Percentiles rank a stretch among this genome's conserved stretches.
Evolutionary conservation across 2,888 invertebrate genomes (phyloP).

Genomic region (Podabrus alpinus): DNA sequence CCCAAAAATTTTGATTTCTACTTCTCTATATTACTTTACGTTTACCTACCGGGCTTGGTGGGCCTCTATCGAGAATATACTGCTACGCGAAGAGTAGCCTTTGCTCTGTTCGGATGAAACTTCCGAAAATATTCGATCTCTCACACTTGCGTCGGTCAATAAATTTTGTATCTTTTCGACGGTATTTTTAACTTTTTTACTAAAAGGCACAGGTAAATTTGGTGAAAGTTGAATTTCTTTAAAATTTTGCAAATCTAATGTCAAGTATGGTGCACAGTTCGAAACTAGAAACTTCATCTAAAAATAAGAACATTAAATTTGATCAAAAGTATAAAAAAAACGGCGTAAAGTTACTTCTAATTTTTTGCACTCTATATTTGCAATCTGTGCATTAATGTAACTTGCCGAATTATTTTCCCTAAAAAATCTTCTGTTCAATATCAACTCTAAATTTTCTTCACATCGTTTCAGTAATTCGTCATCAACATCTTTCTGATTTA

Average conservation of each 20-base stretch:
- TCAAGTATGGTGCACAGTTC: conserved; percentile 63
- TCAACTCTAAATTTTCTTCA: conserved; percentile 33
- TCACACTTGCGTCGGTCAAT: conserved; percentile 43
- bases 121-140: conserved; percentile 47
- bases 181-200: conserved; percentile 40
- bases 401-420: conserved; percentile 57
- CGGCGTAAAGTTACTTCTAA: conserved; percentile 48
- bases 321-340: too few species aligned
- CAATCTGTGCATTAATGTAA: conserved; percentile 61
- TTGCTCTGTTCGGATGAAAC: conserved; percentile 27
- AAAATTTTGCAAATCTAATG: conserved; percentile 58
- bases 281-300: conserved; percentile 61
- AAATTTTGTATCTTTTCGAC: conserved; percentile 43
- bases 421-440: conserved; percentile 44
- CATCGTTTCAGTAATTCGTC: conserved; percentile 24
- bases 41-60: too few species aligned
- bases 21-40: too few species aligned
- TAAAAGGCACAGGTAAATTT: conserved; percentile 47
- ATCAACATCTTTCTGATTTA: not conserved
- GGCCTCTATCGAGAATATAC: conserved; percentile 46
- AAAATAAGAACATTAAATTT: conserved; percentile 29
- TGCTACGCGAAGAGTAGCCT: conserved; percentile 48
- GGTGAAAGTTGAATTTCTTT: conserved; percentile 54
- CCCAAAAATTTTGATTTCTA: too few species aligned
- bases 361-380: conserved; percentile 52